A percentile compares a stretch with the other conserved stretches of the same genome.
These are phyloP conservation scores for Catharus minimus DNA, from an alignment of 2,113 vertebrate species.

Conservation along the genomic window DNA sequence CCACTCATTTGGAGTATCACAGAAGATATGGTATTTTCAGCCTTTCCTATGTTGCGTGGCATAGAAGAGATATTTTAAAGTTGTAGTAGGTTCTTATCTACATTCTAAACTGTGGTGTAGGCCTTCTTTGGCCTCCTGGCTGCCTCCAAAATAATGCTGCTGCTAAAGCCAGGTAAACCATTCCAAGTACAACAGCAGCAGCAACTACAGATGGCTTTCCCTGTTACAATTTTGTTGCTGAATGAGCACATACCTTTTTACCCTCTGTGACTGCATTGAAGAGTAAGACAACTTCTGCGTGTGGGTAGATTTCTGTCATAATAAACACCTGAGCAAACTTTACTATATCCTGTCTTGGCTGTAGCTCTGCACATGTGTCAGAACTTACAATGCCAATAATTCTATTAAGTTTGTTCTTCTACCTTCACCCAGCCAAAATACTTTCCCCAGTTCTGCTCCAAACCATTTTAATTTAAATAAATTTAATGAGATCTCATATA, in stretches of 20 bases:
- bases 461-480: background rate
- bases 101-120: background rate
- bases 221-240: background rate
- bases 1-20: background rate
- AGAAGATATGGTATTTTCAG: background rate
- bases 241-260: background rate
- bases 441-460: background rate
- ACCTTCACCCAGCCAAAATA: background rate
- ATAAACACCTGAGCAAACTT: constrained; percentile 40
- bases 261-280: background rate
- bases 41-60: background rate
- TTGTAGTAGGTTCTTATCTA: background rate
- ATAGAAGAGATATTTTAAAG: background rate
- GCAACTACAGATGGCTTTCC: background rate
- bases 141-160: background rate
- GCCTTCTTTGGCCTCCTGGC: background rate
- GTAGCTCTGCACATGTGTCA: background rate
- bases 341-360: background rate
- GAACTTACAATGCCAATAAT: background rate
- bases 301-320: background rate
- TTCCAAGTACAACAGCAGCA: background rate
- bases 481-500: background rate
- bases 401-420: background rate
- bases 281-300: background rate
- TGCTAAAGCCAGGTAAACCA: background rate